Conservation (phyloP, 2,888 invertebrate species). For the Hydropsyche betteni region DNA sequence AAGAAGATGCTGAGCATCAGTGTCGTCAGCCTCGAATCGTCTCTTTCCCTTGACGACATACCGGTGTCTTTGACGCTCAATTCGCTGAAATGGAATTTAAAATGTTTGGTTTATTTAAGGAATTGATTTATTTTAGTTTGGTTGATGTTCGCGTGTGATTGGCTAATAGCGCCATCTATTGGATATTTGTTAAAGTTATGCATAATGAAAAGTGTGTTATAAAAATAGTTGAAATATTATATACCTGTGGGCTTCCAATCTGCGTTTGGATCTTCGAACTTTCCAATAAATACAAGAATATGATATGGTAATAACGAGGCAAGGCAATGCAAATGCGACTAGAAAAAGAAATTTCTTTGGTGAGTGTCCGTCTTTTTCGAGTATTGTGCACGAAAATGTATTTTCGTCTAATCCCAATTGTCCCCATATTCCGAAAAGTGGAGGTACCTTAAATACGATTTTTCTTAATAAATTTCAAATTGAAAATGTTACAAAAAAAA, state of each 20-base stretch:
- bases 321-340: conserved; percentile 84
- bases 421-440: conserved; percentile 85
- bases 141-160: neutral
- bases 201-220: neutral
- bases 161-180: no score
- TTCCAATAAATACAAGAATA: conserved; percentile 88
- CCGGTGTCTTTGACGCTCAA: conserved; percentile 53
- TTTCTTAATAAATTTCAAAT: neutral
- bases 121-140: neutral
- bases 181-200: no score
- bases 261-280: conserved; percentile 77
- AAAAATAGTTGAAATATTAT: conserved; percentile 58
- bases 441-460: conserved; percentile 70
- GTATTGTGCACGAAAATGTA: conserved; percentile 90
- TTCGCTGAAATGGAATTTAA: conserved; percentile 58
- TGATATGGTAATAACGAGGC: conserved; percentile 83
- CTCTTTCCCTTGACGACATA: conserved; percentile 61
- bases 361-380: conserved; percentile 78
- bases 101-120: neutral
- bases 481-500: neutral
- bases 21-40: conserved; percentile 83
- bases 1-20: conserved; percentile 89
- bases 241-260: conserved; percentile 77
- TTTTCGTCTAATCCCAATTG: conserved; percentile 79
- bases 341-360: conserved; percentile 87